Base-by-base conservation (phyloP, 2,797 vertebrate species). In the Bufotes viridis region DNA sequence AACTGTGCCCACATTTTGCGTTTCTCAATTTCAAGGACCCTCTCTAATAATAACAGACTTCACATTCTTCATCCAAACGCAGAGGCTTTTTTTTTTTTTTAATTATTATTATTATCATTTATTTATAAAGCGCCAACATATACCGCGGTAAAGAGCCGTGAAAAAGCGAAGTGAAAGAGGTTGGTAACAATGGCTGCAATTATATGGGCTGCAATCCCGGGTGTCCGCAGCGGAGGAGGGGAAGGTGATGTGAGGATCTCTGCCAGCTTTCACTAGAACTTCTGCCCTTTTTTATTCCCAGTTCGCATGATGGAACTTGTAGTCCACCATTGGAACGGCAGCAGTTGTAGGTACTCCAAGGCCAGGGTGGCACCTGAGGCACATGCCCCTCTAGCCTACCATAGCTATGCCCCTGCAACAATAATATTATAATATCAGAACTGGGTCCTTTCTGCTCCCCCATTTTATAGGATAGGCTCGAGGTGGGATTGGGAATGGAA, bases 21-120 rank as follows among this genome's bases (percentile, higher is more conserved):
- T 81, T 63, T 63, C 79, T 81, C 79, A 63, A 63, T 63, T 81
- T 84, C 69, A 84, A 84, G 82, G 82, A 76, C 82, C 67, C 70
- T 84, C 70, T 84, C 63, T 76, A 75, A 76, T 75, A 84, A 84
- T 84, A 60, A 51, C 82, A 84, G 70, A 76, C 82, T 76, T 84
- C 29, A 61, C 57, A 51, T 76, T 74, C 69, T 58, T 49, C 26
- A 3, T 26, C 82, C 72, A 51, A 76, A 76, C 14, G 70, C 22
- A 1, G 20, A 81, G 7, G 67, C 34, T 84, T 70, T 70, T 82
- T 82, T 82, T 55, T n/a, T n/a, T 34, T 34, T 61, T 42, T 15
- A 84, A 84, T 61, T 61, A 60, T 75, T 60, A 84, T 75, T 75
- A 84, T 75, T 84, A 84, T 29, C 20, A 42, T 76, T 76, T 82